phyloP scores from a whole-genome alignment of 2,113 vertebrate species.

The Morone chrysops region DNA sequence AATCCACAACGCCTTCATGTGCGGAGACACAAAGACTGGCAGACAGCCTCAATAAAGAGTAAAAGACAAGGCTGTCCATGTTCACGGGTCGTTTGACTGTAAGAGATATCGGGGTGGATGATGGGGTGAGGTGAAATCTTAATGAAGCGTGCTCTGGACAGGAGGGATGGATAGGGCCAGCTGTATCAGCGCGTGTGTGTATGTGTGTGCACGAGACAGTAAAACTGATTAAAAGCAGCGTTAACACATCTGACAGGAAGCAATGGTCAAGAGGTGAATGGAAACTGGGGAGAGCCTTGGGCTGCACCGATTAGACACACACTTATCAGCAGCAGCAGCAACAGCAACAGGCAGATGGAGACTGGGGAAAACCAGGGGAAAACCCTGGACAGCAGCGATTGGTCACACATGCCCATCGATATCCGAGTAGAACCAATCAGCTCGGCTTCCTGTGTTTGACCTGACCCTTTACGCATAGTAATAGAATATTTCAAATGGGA shows the following conservation, averaged over 20 bases:
- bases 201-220: slow-evolving; percentile 65
- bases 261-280: slow-evolving; percentile 75
- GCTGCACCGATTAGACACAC: slow-evolving; percentile 83
- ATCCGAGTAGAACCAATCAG: slow-evolving; percentile 83
- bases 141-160: slow-evolving; percentile 64
- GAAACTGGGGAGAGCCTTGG: slow-evolving; percentile 74
- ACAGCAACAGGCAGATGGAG: slow-evolving; percentile 51
- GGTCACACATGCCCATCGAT: slow-evolving; percentile 83
- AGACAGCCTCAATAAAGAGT: slow-evolving; percentile 36
- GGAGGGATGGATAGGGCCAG: slow-evolving; percentile 78
- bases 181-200: slow-evolving; percentile 60
- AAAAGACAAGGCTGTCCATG: slow-evolving; percentile 47
- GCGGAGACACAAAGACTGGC: slow-evolving; percentile 31
- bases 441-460: slow-evolving; percentile 83
- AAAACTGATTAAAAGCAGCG: slow-evolving; percentile 82
- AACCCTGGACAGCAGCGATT: slow-evolving; percentile 78
- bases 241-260: slow-evolving; percentile 83
- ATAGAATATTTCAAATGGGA: slow-evolving; percentile 81
- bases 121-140: slow-evolving; percentile 69
- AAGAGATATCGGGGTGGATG: slow-evolving; percentile 61
- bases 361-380: slow-evolving; percentile 74
- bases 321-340: slow-evolving; percentile 32
- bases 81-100: slow-evolving; percentile 62
- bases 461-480: slow-evolving; percentile 76
- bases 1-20: slow-evolving; percentile 6